Evolutionary conservation across 2,888 invertebrate genomes (phyloP).

Genomic region (Brachyptera risi): DNA sequence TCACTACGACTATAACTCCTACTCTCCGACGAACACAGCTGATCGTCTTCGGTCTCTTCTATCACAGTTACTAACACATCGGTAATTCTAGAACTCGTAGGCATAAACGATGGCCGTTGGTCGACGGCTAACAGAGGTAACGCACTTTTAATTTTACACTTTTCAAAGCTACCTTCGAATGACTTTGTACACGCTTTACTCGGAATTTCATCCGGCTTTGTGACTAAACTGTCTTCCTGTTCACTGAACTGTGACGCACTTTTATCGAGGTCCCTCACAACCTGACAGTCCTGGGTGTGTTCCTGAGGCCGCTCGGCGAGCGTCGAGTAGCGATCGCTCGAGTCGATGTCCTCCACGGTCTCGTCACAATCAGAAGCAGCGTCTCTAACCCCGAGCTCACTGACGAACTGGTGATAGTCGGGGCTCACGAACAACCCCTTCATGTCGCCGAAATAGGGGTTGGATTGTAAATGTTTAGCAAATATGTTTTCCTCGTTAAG

Average conservation of each 20-base stretch:
- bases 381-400: not conserved
- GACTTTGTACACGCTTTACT: not conserved
- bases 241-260: not conserved
- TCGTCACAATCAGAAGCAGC: not conserved
- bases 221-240: not conserved
- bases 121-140: conserved; percentile 45
- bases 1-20: not conserved
- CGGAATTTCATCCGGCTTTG: not conserved
- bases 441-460: not conserved
- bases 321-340: not conserved
- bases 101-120: conserved; percentile 40
- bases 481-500: conserved; percentile 25
- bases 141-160: conserved; percentile 43
- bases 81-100: not conserved
- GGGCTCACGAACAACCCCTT: not conserved
- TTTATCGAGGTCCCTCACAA: too few species aligned
- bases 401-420: not conserved
- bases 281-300: not conserved
- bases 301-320: too few species aligned
- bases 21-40: conserved; percentile 5
- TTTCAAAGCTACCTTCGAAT: conserved; percentile 22
- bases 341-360: too few species aligned
- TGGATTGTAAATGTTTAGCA: not conserved
- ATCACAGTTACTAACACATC: conserved; percentile 48
- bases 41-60: conserved; percentile 56